Conservation (phyloP, 2,888 invertebrate genomes). For the Drosophila percnosoma region DNA sequence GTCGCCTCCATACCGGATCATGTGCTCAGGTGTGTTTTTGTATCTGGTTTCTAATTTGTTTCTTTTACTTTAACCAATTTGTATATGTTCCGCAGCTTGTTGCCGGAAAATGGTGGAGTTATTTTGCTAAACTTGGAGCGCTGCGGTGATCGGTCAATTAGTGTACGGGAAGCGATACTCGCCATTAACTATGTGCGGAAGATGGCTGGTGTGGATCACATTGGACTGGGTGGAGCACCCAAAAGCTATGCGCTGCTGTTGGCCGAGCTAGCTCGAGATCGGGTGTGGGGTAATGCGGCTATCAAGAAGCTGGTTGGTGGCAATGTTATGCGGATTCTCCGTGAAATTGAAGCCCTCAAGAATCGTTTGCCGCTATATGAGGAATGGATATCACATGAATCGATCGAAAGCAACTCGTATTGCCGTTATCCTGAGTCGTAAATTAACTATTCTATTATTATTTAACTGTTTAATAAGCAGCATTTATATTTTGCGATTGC, state of each 20-base stretch:
- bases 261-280: conserved; percentile 87
- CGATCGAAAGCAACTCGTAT: conserved; percentile 86
- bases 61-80: neutral
- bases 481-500: conserved; percentile 12
- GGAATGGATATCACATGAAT: conserved; percentile 86
- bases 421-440: conserved; percentile 86
- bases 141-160: conserved; percentile 83
- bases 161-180: conserved; percentile 85
- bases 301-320: conserved; percentile 87
- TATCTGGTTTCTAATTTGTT: neutral
- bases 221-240: conserved; percentile 87
- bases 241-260: conserved; percentile 87
- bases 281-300: conserved; percentile 87
- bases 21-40: conserved; percentile 86
- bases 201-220: conserved; percentile 88
- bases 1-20: conserved; percentile 93
- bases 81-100: conserved; percentile 61
- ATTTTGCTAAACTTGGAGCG: conserved; percentile 88
- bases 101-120: conserved; percentile 87
- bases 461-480: neutral
- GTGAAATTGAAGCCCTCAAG: conserved; percentile 85
- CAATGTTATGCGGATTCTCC: conserved; percentile 86
- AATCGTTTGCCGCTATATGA: conserved; percentile 86
- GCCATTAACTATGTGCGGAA: conserved; percentile 89
- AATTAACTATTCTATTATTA: conserved; percentile 24